These are phyloP conservation scores for Cheirogaleus major DNA, from an alignment of 2,797 vertebrate genomes.

Conservation along the genomic window DNA sequence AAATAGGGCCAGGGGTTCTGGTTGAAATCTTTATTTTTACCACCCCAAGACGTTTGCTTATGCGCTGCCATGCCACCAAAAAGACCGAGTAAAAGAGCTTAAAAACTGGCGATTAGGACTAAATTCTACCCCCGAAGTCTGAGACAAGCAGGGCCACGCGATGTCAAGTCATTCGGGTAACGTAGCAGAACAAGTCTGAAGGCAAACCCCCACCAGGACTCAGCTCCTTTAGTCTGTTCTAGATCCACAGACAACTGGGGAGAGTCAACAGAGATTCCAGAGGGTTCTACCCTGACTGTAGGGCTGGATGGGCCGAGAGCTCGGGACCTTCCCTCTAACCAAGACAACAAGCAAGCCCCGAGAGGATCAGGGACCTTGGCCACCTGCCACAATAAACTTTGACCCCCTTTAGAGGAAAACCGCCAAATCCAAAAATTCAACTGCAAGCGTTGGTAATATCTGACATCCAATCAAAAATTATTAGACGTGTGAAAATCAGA, in stretches of 20 bases:
- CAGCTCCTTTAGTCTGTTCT: background rate
- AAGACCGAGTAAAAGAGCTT: background rate
- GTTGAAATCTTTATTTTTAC: background rate
- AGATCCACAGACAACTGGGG: background rate
- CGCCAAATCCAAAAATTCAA: conserved; percentile 21
- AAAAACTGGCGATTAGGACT: background rate
- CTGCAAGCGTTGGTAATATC: background rate
- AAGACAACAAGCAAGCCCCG: background rate
- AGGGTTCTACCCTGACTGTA: too few relatives aligned
- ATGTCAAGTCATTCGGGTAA: background rate
- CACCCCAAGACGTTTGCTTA: background rate
- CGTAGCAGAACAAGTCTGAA: background rate
- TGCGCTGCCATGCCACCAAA: background rate
- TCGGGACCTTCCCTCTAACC: background rate
- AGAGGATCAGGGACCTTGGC: conserved; percentile 7
- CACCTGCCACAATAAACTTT: conserved; percentile 42
- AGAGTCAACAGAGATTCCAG: background rate
- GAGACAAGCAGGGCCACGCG: background rate
- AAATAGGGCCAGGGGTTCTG: background rate
- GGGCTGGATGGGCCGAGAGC: background rate
- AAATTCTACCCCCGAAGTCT: background rate
- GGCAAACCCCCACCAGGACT: background rate
- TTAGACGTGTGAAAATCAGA: conserved; percentile 23
- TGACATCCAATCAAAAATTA: conserved; percentile 25
- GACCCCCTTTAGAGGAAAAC: conserved; percentile 22